phyloP scores from a whole-genome alignment of 2,888 invertebrate genomes.

The Creontiades dilutus region DNA sequence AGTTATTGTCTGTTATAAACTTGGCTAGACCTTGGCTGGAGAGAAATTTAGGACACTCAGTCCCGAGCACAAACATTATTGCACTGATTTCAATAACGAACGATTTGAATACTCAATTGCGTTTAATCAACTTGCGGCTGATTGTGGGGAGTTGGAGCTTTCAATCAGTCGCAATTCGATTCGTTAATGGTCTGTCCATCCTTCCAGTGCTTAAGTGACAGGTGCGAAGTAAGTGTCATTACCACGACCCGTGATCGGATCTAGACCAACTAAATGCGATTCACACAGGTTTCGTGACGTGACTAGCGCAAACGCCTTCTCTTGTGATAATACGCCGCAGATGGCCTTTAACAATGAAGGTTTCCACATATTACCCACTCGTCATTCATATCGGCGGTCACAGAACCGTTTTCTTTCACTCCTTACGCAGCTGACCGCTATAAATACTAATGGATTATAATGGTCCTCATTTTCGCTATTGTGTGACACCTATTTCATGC shows the following conservation, averaged over 20 bases:
- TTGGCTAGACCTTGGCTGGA: too few species aligned
- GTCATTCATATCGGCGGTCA: background rate
- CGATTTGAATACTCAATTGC: background rate
- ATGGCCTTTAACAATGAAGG: background rate
- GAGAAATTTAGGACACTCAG: too few species aligned
- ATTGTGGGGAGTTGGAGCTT: background rate
- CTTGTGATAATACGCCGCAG: background rate
- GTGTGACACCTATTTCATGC: background rate
- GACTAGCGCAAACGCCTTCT: background rate
- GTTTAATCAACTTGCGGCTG: conserved; percentile 1
- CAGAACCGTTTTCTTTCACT: background rate
- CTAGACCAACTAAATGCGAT: conserved; percentile 26
- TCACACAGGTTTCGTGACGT: background rate
- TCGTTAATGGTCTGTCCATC: conserved; percentile 33
- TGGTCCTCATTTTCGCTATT: too few species aligned
- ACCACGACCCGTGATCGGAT: background rate
- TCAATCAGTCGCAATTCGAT: conserved; percentile 4
- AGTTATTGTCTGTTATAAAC: too few species aligned
- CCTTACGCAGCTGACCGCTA: too few species aligned
- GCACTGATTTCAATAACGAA: background rate
- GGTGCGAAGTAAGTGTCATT: conserved; percentile 16
- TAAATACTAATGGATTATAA: too few species aligned
- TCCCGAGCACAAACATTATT: background rate
- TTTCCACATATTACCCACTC: background rate
- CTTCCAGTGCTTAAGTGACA: conserved; percentile 2